These are phyloP conservation scores for Aspidiotus rigidus DNA, from an alignment of 2,888 invertebrate species.

Conservation along the genomic window DNA sequence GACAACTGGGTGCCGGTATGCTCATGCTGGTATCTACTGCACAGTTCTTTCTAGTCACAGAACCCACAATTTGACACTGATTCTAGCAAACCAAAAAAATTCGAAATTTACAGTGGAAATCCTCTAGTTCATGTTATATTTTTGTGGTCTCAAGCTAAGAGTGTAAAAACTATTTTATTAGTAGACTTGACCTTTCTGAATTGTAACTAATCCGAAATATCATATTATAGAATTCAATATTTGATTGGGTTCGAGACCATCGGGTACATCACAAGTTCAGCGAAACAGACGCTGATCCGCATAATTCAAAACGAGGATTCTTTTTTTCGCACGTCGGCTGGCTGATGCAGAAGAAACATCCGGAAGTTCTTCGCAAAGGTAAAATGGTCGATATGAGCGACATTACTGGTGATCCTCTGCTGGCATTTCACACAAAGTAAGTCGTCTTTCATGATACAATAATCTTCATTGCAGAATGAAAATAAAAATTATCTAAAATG, in stretches of 20 bases:
- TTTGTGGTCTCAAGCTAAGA: too few relatives aligned
- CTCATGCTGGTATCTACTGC: too few relatives aligned
- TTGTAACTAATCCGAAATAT: too few relatives aligned
- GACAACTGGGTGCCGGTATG: too few relatives aligned
- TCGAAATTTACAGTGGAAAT: too few relatives aligned
- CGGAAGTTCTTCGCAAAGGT: conserved; percentile 69
- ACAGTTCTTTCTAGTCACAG: background rate
- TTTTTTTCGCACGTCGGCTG: conserved; percentile 90
- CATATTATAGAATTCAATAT: background rate
- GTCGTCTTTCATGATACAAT: too few relatives aligned
- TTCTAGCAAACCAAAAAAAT: too few relatives aligned
- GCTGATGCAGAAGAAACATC: conserved; percentile 83
- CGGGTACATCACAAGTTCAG: conserved; percentile 63
- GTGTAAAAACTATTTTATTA: background rate
- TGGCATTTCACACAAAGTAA: conserved; percentile 69
- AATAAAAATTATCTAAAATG: background rate
- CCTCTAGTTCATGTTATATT: too few relatives aligned
- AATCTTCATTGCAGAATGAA: conserved; percentile 40
- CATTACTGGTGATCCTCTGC: conserved; percentile 63
- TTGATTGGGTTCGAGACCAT: conserved; percentile 66
- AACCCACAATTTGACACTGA: background rate
- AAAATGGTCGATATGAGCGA: conserved; percentile 74
- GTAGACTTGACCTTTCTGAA: too few relatives aligned
- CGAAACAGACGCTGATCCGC: conserved; percentile 75
- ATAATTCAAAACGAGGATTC: conserved; percentile 72